Conservation (phyloP, 2,888 invertebrate genomes). For the Apeira syringaria region DNA sequence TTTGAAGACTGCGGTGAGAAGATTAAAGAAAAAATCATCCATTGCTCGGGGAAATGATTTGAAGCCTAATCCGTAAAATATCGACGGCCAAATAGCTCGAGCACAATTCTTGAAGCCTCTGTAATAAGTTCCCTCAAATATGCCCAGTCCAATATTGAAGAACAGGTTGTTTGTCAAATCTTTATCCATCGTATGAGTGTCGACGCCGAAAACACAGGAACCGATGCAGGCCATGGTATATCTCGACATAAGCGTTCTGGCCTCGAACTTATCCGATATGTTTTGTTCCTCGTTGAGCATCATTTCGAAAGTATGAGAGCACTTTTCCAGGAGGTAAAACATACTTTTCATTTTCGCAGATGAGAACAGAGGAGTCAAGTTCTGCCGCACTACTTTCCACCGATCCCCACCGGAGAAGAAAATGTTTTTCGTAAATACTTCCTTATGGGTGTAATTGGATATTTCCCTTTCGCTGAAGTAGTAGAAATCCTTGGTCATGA, state of each 20-base stretch:
- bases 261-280: slow-evolving; percentile 36
- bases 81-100: slow-evolving; percentile 51
- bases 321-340: slow-evolving; percentile 57
- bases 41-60: slow-evolving; percentile 39
- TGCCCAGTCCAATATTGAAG: slow-evolving; percentile 38
- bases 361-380: slow-evolving; percentile 59
- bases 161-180: slow-evolving; percentile 43
- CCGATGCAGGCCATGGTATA: slow-evolving; percentile 61
- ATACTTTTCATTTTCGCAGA: slow-evolving; percentile 64
- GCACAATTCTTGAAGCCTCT: slow-evolving; percentile 40
- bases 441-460: slow-evolving; percentile 44
- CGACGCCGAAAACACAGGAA: slow-evolving; percentile 57
- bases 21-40: slow-evolving; percentile 42
- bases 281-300: slow-evolving; percentile 41
- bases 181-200: slow-evolving; percentile 48
- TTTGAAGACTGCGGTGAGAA: slow-evolving; percentile 44
- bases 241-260: slow-evolving; percentile 40
- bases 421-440: slow-evolving; percentile 45
- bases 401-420: slow-evolving; percentile 54
- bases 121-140: slow-evolving; percentile 40
- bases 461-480: slow-evolving; percentile 59
- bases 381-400: slow-evolving; percentile 63
- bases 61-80: slow-evolving; percentile 54
- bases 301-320: slow-evolving; percentile 42
- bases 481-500: slow-evolving; percentile 59